Conservation (phyloP, 2,797 vertebrate species). For the Bradypodion ventrale region DNA sequence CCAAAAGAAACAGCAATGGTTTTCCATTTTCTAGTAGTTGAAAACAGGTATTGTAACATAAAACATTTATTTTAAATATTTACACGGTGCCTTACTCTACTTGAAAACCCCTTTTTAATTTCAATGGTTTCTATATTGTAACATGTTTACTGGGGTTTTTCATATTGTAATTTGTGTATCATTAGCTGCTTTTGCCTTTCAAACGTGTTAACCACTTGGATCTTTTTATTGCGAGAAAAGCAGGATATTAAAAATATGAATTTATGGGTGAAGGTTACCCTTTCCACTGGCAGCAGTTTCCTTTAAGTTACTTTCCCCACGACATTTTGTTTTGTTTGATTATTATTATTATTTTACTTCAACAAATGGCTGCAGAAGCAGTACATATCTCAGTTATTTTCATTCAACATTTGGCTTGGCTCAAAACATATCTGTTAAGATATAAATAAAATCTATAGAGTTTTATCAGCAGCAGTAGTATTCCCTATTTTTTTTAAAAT, state of each 20-base stretch:
- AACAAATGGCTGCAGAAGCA: neutral
- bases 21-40: slow-evolving; percentile 92
- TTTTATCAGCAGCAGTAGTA: neutral
- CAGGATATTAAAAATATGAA: no score
- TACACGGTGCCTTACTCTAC: no score
- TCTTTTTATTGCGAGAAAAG: no score
- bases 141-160: no score
- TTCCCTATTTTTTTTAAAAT: neutral
- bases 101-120: no score
- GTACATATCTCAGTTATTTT: neutral
- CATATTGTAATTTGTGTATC: no score
- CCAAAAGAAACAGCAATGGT: slow-evolving; percentile 91
- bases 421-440: neutral
- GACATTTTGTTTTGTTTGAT: neutral
- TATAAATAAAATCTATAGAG: neutral
- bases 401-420: neutral
- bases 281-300: neutral
- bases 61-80: neutral
- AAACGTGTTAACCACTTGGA: no score
- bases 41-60: slow-evolving; percentile 86
- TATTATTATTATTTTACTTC: neutral
- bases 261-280: no score
- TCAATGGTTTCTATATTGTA: no score
- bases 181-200: no score
- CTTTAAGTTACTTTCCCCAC: neutral